Conservation (phyloP, 2,888 invertebrate genomes). For the Cataglyphis cursor region DNA sequence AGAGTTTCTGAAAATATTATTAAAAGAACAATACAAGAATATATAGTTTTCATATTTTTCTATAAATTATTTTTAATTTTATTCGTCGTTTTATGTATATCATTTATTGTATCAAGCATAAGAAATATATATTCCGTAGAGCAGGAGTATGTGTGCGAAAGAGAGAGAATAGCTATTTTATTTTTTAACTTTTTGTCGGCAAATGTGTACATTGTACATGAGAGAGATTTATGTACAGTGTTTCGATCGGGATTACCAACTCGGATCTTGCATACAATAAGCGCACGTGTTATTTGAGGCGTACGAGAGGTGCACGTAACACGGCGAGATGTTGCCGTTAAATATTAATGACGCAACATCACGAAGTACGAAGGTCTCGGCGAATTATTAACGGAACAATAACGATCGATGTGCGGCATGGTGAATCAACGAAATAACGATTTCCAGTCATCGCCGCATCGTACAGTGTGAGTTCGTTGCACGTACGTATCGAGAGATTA, state of each 20-base stretch:
- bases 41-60: background rate
- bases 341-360: constrained; percentile 74
- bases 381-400: constrained; percentile 77
- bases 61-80: background rate
- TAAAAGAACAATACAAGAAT: background rate
- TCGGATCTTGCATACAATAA: constrained; percentile 52
- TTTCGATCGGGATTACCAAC: constrained; percentile 54
- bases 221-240: background rate
- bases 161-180: background rate
- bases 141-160: background rate
- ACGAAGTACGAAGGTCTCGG: constrained; percentile 72
- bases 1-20: background rate
- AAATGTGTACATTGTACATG: background rate
- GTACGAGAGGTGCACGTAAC: constrained; percentile 61
- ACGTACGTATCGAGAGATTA: constrained; percentile 54
- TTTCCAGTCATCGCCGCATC: constrained; percentile 82
- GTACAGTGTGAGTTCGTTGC: constrained; percentile 78
- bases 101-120: background rate
- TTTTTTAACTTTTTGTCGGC: background rate
- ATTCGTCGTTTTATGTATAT: background rate
- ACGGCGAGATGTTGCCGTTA: constrained; percentile 69
- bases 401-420: constrained; percentile 74
- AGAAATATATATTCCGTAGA: background rate
- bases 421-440: constrained; percentile 83
- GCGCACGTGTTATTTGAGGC: constrained; percentile 33